Percentiles rank a stretch among this genome's conserved stretches.
phyloP scores from a whole-genome alignment of 2,888 invertebrate genomes.

The Athalia circularis region DNA sequence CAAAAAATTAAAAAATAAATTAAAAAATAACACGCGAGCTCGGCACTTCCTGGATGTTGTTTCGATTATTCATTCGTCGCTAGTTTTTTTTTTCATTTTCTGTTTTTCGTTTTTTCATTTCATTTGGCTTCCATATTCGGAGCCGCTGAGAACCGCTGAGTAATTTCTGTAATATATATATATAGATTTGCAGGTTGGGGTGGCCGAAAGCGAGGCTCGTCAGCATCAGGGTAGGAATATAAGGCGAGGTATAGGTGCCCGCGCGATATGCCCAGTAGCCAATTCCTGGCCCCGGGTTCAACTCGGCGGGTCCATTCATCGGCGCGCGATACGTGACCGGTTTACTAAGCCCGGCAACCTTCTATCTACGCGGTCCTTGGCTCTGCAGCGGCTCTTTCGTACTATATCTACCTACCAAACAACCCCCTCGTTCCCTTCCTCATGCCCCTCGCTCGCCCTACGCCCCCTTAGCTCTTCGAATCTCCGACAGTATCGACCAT shows the following conservation, averaged over 20 bases:
- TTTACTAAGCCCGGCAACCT: slow-evolving; percentile 68
- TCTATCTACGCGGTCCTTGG: slow-evolving; percentile 55
- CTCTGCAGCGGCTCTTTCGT: slow-evolving; percentile 32
- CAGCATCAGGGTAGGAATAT: slow-evolving; percentile 37
- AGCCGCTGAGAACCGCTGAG: slow-evolving; percentile 52
- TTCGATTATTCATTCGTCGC: not conserved
- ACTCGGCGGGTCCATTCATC: slow-evolving; percentile 74
- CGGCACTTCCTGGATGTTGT: not conserved
- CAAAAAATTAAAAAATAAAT: too few species aligned
- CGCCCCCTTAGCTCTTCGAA: too few species aligned
- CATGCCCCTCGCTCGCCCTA: slow-evolving; percentile 37
- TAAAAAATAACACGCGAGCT: too few species aligned
- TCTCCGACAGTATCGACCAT: slow-evolving; percentile 47
- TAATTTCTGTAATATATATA: slow-evolving; percentile 50
- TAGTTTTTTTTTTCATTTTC: too few species aligned
- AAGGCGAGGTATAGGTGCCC: slow-evolving; percentile 69
- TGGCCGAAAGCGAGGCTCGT: slow-evolving; percentile 60
- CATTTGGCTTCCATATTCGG: not conserved
- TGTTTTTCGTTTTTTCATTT: slow-evolving; percentile 12
- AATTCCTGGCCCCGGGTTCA: slow-evolving; percentile 72
- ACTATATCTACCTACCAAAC: slow-evolving; percentile 54
- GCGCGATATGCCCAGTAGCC: slow-evolving; percentile 72
- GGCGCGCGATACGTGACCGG: slow-evolving; percentile 73
- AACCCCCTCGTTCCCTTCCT: slow-evolving; percentile 47
- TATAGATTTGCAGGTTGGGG: slow-evolving; percentile 57